Conservation (phyloP, 2,797 vertebrate species). For the Anas georgica region DNA sequence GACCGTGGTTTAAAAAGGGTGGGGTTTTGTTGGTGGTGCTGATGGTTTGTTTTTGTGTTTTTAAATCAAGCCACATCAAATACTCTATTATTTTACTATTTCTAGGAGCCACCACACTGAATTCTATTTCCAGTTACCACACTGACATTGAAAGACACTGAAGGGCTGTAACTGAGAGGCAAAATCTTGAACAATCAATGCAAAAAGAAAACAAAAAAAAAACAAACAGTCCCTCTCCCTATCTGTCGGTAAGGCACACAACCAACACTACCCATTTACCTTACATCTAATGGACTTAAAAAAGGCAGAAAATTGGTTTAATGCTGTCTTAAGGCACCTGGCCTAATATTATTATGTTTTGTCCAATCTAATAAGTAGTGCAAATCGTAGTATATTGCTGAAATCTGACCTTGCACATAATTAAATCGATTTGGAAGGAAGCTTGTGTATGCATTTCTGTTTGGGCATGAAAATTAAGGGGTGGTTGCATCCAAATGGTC, state of each 20-base stretch:
- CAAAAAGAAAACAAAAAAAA: neutral
- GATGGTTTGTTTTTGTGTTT: neutral
- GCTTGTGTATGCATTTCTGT: neutral
- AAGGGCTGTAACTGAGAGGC: neutral
- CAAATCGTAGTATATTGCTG: neutral
- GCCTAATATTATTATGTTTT: neutral
- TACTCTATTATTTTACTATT: neutral
- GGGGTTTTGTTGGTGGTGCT: neutral
- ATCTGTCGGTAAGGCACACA: neutral
- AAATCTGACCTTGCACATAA: neutral
- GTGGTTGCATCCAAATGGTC: neutral
- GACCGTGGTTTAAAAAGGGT: neutral
- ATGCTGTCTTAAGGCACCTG: constrained; percentile 46
- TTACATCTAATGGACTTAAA: constrained; percentile 9
- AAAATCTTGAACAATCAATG: neutral
- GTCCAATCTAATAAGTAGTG: neutral
- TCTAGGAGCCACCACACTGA: neutral
- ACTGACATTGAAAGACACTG: neutral
- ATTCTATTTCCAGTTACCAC: neutral
- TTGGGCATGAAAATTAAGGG: neutral
- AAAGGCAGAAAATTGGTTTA: constrained; percentile 18
- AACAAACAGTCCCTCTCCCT: neutral
- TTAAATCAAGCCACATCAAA: neutral
- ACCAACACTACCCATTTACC: neutral
- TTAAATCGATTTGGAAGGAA: neutral